Conservation (phyloP, 2,113 vertebrate genomes). For the Burhinus bistriatus region DNA sequence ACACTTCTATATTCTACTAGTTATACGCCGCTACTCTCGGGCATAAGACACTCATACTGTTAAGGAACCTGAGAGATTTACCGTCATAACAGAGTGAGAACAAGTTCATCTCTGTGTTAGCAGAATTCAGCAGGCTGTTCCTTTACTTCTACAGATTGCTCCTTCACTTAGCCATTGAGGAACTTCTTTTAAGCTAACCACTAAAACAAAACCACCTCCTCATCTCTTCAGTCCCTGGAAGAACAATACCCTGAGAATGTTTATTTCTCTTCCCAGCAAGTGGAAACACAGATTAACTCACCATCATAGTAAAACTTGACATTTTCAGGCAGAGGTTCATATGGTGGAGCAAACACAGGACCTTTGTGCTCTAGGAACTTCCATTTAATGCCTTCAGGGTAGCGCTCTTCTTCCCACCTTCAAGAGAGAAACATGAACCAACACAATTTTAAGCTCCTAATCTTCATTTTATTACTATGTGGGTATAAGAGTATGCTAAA, state of each 20-base stretch:
- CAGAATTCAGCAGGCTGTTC: background rate
- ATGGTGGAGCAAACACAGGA: conserved; percentile 92
- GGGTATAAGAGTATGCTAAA: background rate
- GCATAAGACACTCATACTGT: background rate
- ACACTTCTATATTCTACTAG: background rate
- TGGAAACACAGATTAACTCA: conserved; percentile 73
- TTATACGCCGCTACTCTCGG: background rate
- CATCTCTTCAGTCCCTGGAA: background rate
- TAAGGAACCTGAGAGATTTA: background rate
- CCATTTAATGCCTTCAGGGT: conserved; percentile 95
- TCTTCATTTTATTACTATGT: background rate
- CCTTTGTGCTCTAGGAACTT: conserved; percentile 96
- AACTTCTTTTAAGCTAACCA: background rate
- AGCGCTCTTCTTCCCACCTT: conserved; percentile 98
- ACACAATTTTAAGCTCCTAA: background rate
- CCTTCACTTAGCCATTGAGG: background rate
- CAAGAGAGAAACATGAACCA: conserved; percentile 47
- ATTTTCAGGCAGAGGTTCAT: conserved; percentile 89
- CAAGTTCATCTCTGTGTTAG: background rate
- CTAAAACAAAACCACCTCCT: background rate
- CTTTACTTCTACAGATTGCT: background rate
- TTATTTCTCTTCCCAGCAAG: conserved; percentile 1
- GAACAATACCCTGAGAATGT: background rate
- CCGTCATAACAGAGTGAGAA: background rate
- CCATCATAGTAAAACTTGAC: conserved; percentile 94